These are phyloP conservation scores for Geotrypetes seraphini DNA, from an alignment of 2,797 vertebrate species.

Conservation along the genomic window DNA sequence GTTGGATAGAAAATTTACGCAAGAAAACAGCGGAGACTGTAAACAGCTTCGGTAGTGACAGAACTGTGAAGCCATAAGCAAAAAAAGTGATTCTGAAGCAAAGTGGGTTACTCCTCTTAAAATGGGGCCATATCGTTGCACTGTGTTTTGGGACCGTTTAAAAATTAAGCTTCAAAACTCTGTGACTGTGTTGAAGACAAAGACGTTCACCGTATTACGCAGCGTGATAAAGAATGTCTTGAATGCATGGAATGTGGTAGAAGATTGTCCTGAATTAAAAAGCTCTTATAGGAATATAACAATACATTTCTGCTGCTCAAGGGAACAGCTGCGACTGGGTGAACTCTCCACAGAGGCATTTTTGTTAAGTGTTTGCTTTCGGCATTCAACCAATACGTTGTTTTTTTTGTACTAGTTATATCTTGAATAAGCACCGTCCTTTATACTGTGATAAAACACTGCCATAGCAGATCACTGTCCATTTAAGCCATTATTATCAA, in stretches of 20 bases:
- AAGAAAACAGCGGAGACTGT: constrained; percentile 42
- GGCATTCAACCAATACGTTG: no score
- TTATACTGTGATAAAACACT: no score
- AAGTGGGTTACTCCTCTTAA: constrained; percentile 1
- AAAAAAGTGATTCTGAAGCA: constrained; percentile 8
- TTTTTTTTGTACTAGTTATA: no score
- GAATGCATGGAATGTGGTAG: not conserved
- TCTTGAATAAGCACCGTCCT: no score
- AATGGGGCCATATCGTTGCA: constrained; percentile 5
- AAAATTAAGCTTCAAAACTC: no score
- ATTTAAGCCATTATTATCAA: no score
- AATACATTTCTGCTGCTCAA: not conserved
- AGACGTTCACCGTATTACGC: not conserved
- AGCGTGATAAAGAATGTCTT: not conserved
- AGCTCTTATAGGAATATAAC: not conserved
- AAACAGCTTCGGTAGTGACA: constrained; percentile 20
- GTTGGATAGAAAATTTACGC: constrained; percentile 51
- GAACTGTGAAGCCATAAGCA: constrained; percentile 29
- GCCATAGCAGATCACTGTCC: no score
- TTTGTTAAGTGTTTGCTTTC: no score
- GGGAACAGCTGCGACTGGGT: not conserved
- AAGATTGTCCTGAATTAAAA: not conserved
- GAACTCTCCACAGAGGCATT: no score
- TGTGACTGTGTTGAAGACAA: no score
- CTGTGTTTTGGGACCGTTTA: not conserved